phyloP scores from a whole-genome alignment of 1,140 invertebrate species.

The Drosophila repleta region DNA sequence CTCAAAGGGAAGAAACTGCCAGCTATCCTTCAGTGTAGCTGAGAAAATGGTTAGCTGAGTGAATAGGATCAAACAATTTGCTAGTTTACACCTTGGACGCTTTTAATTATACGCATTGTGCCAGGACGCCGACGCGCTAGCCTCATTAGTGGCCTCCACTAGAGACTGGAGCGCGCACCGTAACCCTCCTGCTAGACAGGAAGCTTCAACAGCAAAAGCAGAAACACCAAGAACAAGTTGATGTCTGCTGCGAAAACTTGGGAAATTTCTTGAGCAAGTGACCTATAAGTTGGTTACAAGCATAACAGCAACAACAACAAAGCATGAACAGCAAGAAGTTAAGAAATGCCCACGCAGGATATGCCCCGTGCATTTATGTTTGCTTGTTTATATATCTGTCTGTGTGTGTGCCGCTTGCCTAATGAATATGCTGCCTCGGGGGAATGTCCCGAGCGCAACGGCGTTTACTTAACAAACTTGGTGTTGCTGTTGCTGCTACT shows the following conservation, averaged over 20 bases:
- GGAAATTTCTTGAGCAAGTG: slow-evolving; percentile 67
- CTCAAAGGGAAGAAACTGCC: slow-evolving; percentile 8
- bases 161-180: not conserved
- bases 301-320: slow-evolving; percentile 19
- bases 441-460: slow-evolving; percentile 11
- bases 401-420: slow-evolving; percentile 36
- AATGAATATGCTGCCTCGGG: slow-evolving; percentile 70
- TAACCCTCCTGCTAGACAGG: slow-evolving; percentile 27
- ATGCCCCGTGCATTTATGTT: slow-evolving; percentile 1
- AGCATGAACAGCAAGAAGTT: slow-evolving; percentile 18
- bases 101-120: slow-evolving; percentile 80
- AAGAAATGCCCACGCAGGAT: slow-evolving; percentile 30
- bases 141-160: slow-evolving; percentile 60
- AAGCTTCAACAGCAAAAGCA: slow-evolving; percentile 34
- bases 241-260: slow-evolving; percentile 59
- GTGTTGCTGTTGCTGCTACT: slow-evolving; percentile 44
- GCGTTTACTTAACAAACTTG: slow-evolving; percentile 48
- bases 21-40: slow-evolving; percentile 23
- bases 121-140: slow-evolving; percentile 36
- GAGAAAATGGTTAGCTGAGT: slow-evolving; percentile 42
- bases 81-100: slow-evolving; percentile 81
- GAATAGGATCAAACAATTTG: slow-evolving; percentile 81
- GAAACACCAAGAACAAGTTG: slow-evolving; percentile 48
- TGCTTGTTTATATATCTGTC: not conserved
- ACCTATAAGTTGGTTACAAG: slow-evolving; percentile 65